Base-by-base conservation (phyloP, 1,140 invertebrate genomes). In the Diachasmimorpha longicaudata region DNA sequence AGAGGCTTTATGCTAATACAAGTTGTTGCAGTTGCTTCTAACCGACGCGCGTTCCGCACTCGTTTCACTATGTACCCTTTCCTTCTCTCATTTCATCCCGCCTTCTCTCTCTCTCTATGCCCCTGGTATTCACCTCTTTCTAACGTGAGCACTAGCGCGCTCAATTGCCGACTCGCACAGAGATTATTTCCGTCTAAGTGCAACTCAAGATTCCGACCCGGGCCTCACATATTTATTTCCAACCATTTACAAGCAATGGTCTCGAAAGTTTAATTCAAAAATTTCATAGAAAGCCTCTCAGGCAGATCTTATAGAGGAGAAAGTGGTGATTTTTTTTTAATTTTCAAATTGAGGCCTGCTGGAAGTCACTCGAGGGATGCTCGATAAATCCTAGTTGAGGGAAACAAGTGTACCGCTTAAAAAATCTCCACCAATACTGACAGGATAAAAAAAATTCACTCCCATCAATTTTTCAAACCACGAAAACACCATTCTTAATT, bases 1-100 rank as follows among this genome's bases (percentile, higher is more conserved):
- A 78, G 79, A 84, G 82, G 83, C 82, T 85, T 85, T 85, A 85
- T 85, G 83, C 82, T 85, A 85, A 84, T 85, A 84, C 80, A 84
- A 84, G 80, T 85, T 84, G 78, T 79, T 79, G 81, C 77, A 81
- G 77, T 84, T 77, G 67, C 44, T 67, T 68, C 55, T 68, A 55
- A 71, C 74, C 70, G 70, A 74, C 73, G 72, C 75, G 68, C 66
- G 37, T 72, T 42, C 55, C 39, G 23, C 16, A 25, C 44, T 48
- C 73, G 42, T 69, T 63, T 72, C 48, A 52, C 21, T 72, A 8
- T n/a, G n/a, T 72, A 16, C 25, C 48, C 21, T 21, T 46, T 55
- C 4, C 70, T 19, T 73, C 71, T 73, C 71, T 37, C 44, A 42
- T 63, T n/a, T 16, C 37, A 16, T 44, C 36, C 52, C 3, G 52